Evolutionary conservation across 2,113 vertebrate genomes (phyloP), one percentile per base, ranked within the genome.

Genomic region (Platanista minor): DNA sequence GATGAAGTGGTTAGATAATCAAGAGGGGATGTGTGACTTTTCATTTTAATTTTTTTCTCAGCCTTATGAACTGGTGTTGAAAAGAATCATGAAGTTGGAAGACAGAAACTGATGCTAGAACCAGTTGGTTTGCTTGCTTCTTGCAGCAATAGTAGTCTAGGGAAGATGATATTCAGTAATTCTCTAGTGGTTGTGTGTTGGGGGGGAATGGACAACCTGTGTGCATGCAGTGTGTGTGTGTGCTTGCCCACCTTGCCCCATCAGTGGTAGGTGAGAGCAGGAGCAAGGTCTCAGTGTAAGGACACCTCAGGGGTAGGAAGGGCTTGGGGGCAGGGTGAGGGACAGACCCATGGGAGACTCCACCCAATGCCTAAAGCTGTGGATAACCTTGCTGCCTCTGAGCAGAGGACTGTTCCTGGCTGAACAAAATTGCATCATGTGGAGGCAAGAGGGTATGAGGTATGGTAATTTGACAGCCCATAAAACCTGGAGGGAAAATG

Each of bases 81-180:
- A 10, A 81, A 94, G 27, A 92, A 92, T 67, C 52, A 78, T 62
- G 69, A 90, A 29, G 25, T 80, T 46, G 31, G 21, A 41, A 84
- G 88, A 62, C 17, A 90, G 87, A 92, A 92, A 86, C 8, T 33
- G 66, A 72, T 94, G 36, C 27, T 77, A 82, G 82, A 92, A 39
- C 11, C 33, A 83, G 18, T 74, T 95, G 72, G 31, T 54, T 94
- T 94, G 66, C 59, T 59, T 94, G 75, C 69, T 93, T 94, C 85
- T 96, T 90, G 29, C 18, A 92, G 88, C 33, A 92, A 9, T 41
- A 43, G 64, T 81, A 20, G 69, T 84, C 67, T 49, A 90, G 59
- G 31, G 23, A 97, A 84, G n/a, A 84, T 59, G 20, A 85, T 94
- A 87, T 85, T 43, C 82, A 90, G n/a, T n/a, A 90, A 92, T 46